Evolutionary conservation across 2,888 invertebrate genomes (phyloP).

Genomic region (Heliconius ethilla): DNA sequence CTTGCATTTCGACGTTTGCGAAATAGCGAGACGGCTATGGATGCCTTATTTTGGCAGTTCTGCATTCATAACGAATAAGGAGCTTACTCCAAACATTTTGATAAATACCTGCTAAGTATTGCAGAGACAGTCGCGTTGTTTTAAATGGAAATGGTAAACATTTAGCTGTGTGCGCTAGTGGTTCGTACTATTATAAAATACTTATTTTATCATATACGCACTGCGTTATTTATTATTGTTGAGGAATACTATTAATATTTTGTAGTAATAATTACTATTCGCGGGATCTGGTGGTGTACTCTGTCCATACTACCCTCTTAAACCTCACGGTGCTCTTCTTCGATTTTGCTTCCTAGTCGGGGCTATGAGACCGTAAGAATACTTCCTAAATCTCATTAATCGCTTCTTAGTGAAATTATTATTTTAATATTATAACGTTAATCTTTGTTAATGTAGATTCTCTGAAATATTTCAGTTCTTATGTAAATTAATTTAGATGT

Average conservation of each 20-base stretch:
- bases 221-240: neutral
- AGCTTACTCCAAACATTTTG: conserved; percentile 31
- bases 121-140: conserved; percentile 10
- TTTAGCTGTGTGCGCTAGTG: neutral
- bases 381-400: too few relatives aligned
- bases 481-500: too few relatives aligned
- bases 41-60: conserved; percentile 40
- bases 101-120: conserved; percentile 27
- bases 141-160: neutral
- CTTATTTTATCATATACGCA: neutral
- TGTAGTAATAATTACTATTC: neutral
- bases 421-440: too few relatives aligned
- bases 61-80: conserved; percentile 34
- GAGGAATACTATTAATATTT: neutral
- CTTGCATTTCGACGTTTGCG: conserved; percentile 49
- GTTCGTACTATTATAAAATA: neutral
- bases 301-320: too few relatives aligned
- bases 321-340: too few relatives aligned
- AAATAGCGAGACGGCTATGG: conserved; percentile 47
- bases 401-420: too few relatives aligned
- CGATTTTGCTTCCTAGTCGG: too few relatives aligned
- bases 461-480: too few relatives aligned
- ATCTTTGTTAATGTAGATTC: too few relatives aligned
- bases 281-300: too few relatives aligned
- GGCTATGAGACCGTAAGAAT: too few relatives aligned